Evolutionary conservation across 1,140 invertebrate genomes (phyloP).

Genomic region (Dryas iulia): DNA sequence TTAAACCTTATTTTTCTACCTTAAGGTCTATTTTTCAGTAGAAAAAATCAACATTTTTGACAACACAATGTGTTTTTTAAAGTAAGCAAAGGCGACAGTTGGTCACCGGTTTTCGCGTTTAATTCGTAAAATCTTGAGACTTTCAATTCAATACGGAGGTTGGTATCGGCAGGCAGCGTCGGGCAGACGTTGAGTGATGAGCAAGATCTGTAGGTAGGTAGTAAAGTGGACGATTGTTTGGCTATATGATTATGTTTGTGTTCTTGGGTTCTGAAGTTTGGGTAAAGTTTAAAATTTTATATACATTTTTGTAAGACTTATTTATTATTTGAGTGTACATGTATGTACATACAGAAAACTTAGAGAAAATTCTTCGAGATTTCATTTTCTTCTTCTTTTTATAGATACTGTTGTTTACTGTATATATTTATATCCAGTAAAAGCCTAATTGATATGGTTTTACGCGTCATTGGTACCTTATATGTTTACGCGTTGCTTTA

Average conservation of each 20-base stretch:
- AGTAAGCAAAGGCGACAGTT: constrained; percentile 62
- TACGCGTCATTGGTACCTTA: too few species aligned
- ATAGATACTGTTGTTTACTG: too few species aligned
- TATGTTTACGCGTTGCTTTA: too few species aligned
- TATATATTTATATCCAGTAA: too few species aligned
- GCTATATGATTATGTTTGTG: not conserved
- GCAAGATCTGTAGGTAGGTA: constrained; percentile 35
- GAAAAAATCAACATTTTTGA: constrained; percentile 17
- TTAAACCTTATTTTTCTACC: constrained; percentile 10
- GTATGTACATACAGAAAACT: too few species aligned
- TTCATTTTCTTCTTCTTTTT: too few species aligned
- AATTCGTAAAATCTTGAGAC: constrained; percentile 56
- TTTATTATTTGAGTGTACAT: not conserved
- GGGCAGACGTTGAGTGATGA: constrained; percentile 58
- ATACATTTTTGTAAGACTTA: too few species aligned
- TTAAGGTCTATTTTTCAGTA: constrained; percentile 33
- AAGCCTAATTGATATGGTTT: too few species aligned
- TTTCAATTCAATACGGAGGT: constrained; percentile 37
- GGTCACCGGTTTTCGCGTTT: constrained; percentile 60
- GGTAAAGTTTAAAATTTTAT: too few species aligned
- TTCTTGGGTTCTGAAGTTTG: not conserved
- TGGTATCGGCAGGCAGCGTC: constrained; percentile 17
- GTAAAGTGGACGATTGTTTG: not conserved
- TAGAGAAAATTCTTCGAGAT: too few species aligned
- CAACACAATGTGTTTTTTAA: constrained; percentile 65